Conservation (phyloP, 2,113 vertebrate genomes). For the Brachyhypopomus gauderio region DNA sequence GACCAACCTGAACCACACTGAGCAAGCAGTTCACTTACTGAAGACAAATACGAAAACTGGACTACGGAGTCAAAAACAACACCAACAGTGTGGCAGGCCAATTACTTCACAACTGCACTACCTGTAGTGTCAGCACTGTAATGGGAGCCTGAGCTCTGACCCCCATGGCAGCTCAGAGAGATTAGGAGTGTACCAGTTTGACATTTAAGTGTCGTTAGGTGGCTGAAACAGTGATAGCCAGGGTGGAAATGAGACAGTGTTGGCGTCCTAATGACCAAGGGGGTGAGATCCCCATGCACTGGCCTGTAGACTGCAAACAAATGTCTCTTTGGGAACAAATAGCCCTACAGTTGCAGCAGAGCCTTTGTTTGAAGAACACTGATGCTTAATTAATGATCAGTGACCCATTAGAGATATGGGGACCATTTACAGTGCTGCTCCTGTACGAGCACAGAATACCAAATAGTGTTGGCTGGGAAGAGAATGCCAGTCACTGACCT, state of each 20-base stretch:
- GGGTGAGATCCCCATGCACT: conserved; percentile 25
- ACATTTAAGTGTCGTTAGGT: conserved; percentile 52
- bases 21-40: neutral
- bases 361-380: conserved; percentile 25
- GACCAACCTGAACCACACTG: neutral
- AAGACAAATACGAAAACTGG: neutral
- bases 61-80: neutral
- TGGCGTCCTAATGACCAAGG: conserved; percentile 44
- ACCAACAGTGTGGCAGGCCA: conserved; percentile 1
- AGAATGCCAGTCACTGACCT: conserved; percentile 38
- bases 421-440: conserved; percentile 21
- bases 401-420: conserved; percentile 33
- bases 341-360: conserved; percentile 14
- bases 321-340: conserved; percentile 28
- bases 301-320: conserved; percentile 31
- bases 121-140: conserved; percentile 15
- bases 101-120: neutral
- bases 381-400: conserved; percentile 43
- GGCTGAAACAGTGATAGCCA: conserved; percentile 23
- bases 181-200: conserved; percentile 43
- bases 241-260: conserved; percentile 18
- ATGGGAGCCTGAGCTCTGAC: conserved; percentile 21
- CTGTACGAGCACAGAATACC: conserved; percentile 20
- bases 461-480: conserved; percentile 37
- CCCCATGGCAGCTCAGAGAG: conserved; percentile 17